Conservation (phyloP, 2,113 vertebrate genomes). For the Verasper variegatus region DNA sequence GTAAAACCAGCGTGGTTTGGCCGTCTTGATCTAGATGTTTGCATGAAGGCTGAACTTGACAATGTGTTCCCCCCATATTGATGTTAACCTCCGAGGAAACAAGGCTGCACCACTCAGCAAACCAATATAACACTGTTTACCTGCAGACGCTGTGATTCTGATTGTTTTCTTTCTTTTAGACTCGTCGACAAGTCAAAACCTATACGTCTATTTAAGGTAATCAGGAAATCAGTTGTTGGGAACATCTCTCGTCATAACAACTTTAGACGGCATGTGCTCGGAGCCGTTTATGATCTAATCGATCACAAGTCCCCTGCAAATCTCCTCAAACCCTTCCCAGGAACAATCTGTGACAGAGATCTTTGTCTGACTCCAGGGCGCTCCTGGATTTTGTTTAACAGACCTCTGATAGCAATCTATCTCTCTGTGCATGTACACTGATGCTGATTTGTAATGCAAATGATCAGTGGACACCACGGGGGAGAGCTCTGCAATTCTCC, state of each 20-base stretch:
- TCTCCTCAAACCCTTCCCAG: constrained; percentile 37
- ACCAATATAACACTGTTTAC: not conserved
- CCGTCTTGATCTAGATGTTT: too few relatives aligned
- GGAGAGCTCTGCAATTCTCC: constrained; percentile 42
- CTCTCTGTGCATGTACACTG: constrained; percentile 15
- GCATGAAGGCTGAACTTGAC: too few relatives aligned
- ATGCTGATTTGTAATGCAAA: constrained; percentile 82
- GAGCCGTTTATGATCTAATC: constrained; percentile 42
- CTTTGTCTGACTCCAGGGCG: constrained; percentile 35
- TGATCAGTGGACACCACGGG: constrained; percentile 56
- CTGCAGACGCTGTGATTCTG: not conserved
- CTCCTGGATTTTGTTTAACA: constrained; percentile 71
- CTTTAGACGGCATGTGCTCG: constrained; percentile 13
- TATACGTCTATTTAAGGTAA: too few relatives aligned
- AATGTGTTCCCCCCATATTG: too few relatives aligned
- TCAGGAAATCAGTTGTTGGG: not conserved
- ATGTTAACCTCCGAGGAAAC: not conserved
- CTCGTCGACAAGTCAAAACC: too few relatives aligned
- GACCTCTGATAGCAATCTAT: constrained; percentile 65
- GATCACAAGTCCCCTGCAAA: constrained; percentile 25
- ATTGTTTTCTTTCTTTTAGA: too few relatives aligned
- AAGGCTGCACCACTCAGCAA: too few relatives aligned
- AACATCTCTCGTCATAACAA: not conserved
- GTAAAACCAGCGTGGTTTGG: too few relatives aligned
- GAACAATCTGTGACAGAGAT: constrained; percentile 55